Conservation (phyloP, 2,113 vertebrate species). For the Hemiprocne comata region DNA sequence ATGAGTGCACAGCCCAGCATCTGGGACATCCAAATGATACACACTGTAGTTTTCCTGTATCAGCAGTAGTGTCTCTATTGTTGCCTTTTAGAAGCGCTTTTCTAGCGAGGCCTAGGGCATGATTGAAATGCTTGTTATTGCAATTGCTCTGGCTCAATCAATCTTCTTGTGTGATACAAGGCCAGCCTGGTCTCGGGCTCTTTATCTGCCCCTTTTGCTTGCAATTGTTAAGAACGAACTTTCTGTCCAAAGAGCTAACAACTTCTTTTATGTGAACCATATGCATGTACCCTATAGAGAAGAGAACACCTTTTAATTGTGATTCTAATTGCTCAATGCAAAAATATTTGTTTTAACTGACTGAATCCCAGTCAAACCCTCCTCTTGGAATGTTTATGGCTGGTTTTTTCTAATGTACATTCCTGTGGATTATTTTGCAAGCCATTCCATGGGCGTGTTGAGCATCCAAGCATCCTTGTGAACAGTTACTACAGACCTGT, state of each 20-base stretch:
- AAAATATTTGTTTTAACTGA: conserved; percentile 37
- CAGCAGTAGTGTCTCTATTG: conserved; percentile 63
- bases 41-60: conserved; percentile 51
- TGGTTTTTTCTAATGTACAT: background rate
- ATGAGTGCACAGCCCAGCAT: conserved; percentile 34
- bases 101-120: conserved; percentile 28
- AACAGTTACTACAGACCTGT: conserved; percentile 22
- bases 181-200: background rate
- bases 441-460: conserved; percentile 19
- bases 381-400: background rate
- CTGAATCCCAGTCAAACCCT: conserved; percentile 18
- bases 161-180: conserved; percentile 30
- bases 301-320: background rate
- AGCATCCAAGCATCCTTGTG: conserved; percentile 38
- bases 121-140: conserved; percentile 66
- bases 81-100: conserved; percentile 42
- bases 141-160: conserved; percentile 48
- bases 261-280: background rate
- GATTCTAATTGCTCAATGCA: background rate
- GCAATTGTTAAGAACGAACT: background rate
- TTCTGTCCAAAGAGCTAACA: background rate
- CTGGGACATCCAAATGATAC: conserved; percentile 71
- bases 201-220: conserved; percentile 28
- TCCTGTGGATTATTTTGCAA: conserved; percentile 68
- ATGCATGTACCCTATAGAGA: background rate